Base-by-base conservation (phyloP, 2,797 vertebrate genomes). In the Phylloscopus collybita region DNA sequence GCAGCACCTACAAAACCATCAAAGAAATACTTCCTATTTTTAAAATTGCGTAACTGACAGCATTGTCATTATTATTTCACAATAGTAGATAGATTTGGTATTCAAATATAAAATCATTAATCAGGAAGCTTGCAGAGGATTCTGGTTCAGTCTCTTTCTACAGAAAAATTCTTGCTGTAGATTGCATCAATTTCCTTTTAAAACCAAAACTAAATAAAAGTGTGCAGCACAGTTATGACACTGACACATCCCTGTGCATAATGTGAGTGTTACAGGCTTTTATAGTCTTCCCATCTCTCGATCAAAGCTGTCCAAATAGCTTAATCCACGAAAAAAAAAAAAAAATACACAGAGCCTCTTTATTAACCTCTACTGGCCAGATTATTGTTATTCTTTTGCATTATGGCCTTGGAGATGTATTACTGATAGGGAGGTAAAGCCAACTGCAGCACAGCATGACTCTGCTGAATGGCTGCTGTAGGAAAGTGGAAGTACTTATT, bases 341-440 rank as follows among this genome's bases (percentile, higher is more conserved):
- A 83, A 73, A 93, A 88, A 73, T 6, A 90, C 44, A 89, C 40
- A 86, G 53, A 71, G 87, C 38, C 84, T 95, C 90, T 92, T 73
- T 88, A 90, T 94, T 95, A 96, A 96, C 81, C 66, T 96, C 44
- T 79, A 93, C 82, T 92, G 75, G 73, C 36, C 84, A 96, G 90
- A 97, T 95, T 95, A 92, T 93, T 86, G 82, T 87, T 93, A 96
- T 96, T 94, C 94, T 92, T 97, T 95, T 96, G 74, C 95, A 93
- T 95, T 95, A 95, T 88, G 86, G 93, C 23, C 88, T 64, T 86
- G 64, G 96, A 95, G 94, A 92, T 92, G 92, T 85, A 96, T 95
- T 92, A 96, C 83, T 83, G 79, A 88, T 70, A 78, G 78, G 81
- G 92, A 86, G 80, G 85, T 67, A 94, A 93, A 96, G 84, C 70